Conservation (phyloP, 2,113 vertebrate species). For the Cygnus buccinator region DNA sequence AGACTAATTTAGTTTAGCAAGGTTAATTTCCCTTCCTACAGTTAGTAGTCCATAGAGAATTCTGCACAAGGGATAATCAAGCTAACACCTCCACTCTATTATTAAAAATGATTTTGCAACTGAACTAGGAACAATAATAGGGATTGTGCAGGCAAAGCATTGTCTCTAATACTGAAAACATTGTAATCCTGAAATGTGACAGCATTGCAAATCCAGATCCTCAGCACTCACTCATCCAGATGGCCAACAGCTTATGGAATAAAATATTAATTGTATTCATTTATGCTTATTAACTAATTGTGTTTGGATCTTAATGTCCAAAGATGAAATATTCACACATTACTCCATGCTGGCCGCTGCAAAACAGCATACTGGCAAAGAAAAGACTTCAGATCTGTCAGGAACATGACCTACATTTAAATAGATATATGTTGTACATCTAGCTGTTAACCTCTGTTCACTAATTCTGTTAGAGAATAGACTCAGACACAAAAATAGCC, state of each 20-base stretch:
- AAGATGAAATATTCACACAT: conserved; percentile 33
- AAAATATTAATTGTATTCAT: not conserved
- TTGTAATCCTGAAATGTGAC: not conserved
- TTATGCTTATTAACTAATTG: conserved; percentile 55
- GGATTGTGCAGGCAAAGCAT: not conserved
- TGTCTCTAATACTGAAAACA: not conserved
- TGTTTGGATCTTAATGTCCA: conserved; percentile 14
- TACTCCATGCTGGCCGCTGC: not conserved
- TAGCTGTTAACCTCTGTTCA: not conserved
- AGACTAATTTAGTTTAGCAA: not conserved
- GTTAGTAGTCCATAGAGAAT: not conserved
- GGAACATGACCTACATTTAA: conserved; percentile 38
- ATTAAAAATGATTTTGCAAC: not conserved
- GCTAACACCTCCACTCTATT: not conserved
- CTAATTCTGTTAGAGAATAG: not conserved
- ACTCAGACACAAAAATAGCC: not conserved
- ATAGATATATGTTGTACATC: not conserved
- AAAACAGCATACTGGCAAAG: not conserved
- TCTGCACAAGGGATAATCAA: not conserved
- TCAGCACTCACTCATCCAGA: not conserved
- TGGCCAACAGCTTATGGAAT: not conserved
- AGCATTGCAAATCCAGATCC: not conserved
- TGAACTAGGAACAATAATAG: not conserved
- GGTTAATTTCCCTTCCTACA: not conserved
- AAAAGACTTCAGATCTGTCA: conserved; percentile 15